Base-by-base conservation (phyloP, 1,140 invertebrate genomes). In the Stegodyphus mimosarum region DNA sequence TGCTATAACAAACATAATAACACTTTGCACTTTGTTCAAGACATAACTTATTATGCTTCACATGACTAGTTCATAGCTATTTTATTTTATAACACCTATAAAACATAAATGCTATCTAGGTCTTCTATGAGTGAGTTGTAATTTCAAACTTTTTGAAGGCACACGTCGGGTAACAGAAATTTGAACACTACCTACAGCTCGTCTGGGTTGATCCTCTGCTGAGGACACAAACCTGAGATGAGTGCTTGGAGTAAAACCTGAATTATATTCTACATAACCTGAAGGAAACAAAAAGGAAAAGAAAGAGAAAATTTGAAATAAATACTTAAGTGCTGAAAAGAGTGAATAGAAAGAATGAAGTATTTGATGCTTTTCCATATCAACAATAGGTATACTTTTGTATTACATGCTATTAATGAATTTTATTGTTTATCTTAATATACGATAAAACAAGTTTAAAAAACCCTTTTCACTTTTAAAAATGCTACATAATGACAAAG, bases 171-270 rank as follows among this genome's bases (percentile, higher is more conserved):
- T 86, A 18, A 86, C 83, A 72, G 69, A 72, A 48, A 86, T 86
- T 73, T 86, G 83, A 17, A 86, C 75, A 18, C 76, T 78, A 53
- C 83, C 83, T 17, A 86, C 76, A 33, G 75, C 75, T 78, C 76
- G 71, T 73, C 67, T 63, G 13, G 73, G 83, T 15, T 33, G 83
- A 64, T 60, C 50, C 9, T 78, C 49, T 10, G 67, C 13, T 6
- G 83, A 63, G 10, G 83, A 50, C 33, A 72, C 52, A 51, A 86
- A 33, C 48, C 33, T 17, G 33, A 78, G 50, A 66, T 64, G 55
- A n/a, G 73, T 69, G 15, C 49, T 78, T 48, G 75, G 17, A 17
- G 67, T 72, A 78, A 78, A 86, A 51, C 64, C 69, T 53, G 83
- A 33, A 48, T 73, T 73, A 78, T 15, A 66, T 69, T 86, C 75